Base-by-base conservation (phyloP, 1,140 invertebrate species). In the Drosophila triauraria region DNA sequence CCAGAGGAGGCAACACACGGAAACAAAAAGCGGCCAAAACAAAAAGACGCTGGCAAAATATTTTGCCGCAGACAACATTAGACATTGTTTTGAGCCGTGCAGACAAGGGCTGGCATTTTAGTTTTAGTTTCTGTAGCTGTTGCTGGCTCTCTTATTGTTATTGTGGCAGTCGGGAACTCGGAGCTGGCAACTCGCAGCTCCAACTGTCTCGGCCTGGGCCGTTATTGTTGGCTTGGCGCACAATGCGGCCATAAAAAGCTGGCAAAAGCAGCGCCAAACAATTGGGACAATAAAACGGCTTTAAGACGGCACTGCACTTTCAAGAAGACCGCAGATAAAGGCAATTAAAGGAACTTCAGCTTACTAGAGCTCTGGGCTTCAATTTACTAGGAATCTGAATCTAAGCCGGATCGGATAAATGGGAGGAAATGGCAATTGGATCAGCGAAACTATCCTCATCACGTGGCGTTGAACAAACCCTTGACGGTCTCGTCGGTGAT, bases 211-310 rank as follows among this genome's bases (percentile, higher is more conserved):
- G 57, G 58, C 58, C 65, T 65, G 76, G 70, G 32, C 58, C 50
- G 72, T 70, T 75, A 63, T 78, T 78, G 75, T 78, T 78, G 59
- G 75, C 75, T 51, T 65, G 77, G 67, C 51, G 57, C 77, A 87
- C 84, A 87, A 88, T 87, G 69, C 83, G 80, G 53, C 59, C 80
- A 86, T 82, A 87, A 86, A 86, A 86, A 81, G 82, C 78, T 58
- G 62, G 75, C 84, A 60, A 59, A 72, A 81, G 78, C 69, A 79
- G 50, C 70, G 58, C 35, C 61, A 60, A 88, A 87, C 84, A 87
- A 88, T 87, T 88, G 84, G 83, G 78, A 87, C 84, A 87, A 87
- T 84, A 87, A 87, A 87, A 83, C 54, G 85, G 80, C 80, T 87
- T 87, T 83, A 87, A 84, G 77, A 51, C 43, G 7, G 46, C 43